These are phyloP conservation scores for Stenolophus ochropezus DNA, from an alignment of 2,888 invertebrate genomes.

Conservation along the genomic window DNA sequence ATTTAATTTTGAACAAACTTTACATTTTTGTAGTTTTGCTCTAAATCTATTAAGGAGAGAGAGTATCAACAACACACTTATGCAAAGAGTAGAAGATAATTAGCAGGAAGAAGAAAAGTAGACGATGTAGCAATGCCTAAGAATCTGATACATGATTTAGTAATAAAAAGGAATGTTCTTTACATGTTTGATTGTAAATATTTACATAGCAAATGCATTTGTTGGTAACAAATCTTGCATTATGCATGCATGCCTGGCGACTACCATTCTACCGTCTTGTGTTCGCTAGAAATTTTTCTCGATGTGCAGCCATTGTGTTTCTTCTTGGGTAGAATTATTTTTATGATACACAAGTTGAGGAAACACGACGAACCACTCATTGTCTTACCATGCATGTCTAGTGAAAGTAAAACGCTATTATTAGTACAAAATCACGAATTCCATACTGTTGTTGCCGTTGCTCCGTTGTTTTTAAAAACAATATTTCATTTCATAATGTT, in stretches of 20 bases:
- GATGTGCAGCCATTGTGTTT: constrained; percentile 24
- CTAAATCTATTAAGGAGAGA: no score
- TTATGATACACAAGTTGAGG: constrained; percentile 45
- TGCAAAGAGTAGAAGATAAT: no score
- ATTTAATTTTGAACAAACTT: no score
- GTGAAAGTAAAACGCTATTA: constrained; percentile 45
- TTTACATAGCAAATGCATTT: constrained; percentile 35
- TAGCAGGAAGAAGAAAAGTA: constrained; percentile 1
- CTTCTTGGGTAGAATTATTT: constrained; percentile 31
- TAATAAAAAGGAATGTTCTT: neutral
- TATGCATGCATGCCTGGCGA: constrained; percentile 29
- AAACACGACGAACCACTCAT: constrained; percentile 39
- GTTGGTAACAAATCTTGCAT: constrained; percentile 28
- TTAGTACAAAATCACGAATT: constrained; percentile 41
- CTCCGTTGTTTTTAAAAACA: constrained; percentile 1
- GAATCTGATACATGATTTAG: constrained; percentile 18
- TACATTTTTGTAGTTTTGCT: no score
- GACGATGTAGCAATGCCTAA: neutral
- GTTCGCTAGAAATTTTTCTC: constrained; percentile 13
- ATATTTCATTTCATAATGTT: neutral
- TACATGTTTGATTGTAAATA: constrained; percentile 4
- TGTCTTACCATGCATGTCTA: constrained; percentile 45
- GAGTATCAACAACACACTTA: no score
- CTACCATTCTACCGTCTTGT: constrained; percentile 23
- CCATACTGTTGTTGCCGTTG: neutral